These are phyloP conservation scores for Pelusios castaneus DNA, from an alignment of 2,113 vertebrate species.

Conservation along the genomic window DNA sequence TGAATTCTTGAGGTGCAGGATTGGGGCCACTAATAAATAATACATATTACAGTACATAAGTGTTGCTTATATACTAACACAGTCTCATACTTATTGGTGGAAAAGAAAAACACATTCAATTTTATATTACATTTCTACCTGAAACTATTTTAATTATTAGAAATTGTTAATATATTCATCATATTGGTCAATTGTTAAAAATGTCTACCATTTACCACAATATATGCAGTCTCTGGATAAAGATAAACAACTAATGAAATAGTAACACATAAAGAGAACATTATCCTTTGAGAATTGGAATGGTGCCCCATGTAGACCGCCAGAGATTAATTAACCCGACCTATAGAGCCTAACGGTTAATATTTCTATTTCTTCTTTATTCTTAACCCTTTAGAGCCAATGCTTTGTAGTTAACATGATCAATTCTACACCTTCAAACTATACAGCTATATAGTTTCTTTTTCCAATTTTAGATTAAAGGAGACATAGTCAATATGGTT, in stretches of 20 bases:
- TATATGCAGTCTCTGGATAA: background rate
- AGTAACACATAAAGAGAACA: accelerated
- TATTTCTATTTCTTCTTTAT: background rate
- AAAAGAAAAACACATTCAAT: background rate
- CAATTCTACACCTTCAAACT: background rate
- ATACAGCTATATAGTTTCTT: background rate
- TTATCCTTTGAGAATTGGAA: background rate
- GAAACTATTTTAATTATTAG: background rate
- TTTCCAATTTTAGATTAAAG: background rate
- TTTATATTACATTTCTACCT: background rate
- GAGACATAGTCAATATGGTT: background rate
- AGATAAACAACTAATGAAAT: background rate
- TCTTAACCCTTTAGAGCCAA: accelerated
- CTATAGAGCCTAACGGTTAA: accelerated
- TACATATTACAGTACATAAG: background rate
- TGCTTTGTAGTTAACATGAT: background rate
- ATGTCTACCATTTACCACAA: background rate
- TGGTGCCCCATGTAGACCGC: background rate
- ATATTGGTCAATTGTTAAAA: slow-evolving; percentile 14
- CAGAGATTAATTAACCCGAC: background rate
- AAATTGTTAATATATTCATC: background rate
- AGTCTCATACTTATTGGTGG: background rate
- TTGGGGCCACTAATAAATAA: slow-evolving; percentile 31
- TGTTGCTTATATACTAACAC: background rate
- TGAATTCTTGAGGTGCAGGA: background rate